Conservation (phyloP, 2,888 invertebrate species). For the Brachypalpus laphriformis region DNA sequence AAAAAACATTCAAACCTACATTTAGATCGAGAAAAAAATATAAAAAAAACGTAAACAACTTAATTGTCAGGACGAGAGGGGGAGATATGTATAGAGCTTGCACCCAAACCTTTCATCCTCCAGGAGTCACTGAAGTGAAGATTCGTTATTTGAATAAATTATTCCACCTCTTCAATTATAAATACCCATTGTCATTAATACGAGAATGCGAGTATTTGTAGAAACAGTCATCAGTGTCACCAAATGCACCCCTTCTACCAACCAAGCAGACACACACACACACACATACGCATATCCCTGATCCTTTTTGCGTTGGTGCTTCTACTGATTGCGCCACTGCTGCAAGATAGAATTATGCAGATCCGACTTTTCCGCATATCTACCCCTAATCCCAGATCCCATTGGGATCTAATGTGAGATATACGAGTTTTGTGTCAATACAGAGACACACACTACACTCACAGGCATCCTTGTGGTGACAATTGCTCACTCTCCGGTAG, state of each 20-base stretch:
- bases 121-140: constrained; percentile 49
- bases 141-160: constrained; percentile 75
- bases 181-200: constrained; percentile 68
- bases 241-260: constrained; percentile 34
- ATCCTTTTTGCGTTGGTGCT: constrained; percentile 27
- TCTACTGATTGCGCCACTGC: constrained; percentile 45
- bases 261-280: not conserved
- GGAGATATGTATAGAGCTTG: not conserved
- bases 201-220: constrained; percentile 10
- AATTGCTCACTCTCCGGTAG: constrained; percentile 45
- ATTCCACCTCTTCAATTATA: constrained; percentile 77
- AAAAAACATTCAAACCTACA: constrained; percentile 15
- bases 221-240: constrained; percentile 33
- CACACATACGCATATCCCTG: not conserved
- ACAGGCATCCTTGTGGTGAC: constrained; percentile 11
- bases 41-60: constrained; percentile 60
- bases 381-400: constrained; percentile 71
- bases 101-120: constrained; percentile 29
- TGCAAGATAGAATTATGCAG: constrained; percentile 69
- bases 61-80: constrained; percentile 49
- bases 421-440: constrained; percentile 61
- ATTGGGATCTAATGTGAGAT: constrained; percentile 70
- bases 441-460: constrained; percentile 14
- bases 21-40: not conserved
- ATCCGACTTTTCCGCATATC: constrained; percentile 75